Percentiles rank a stretch among this genome's conserved stretches.
Conservation (phyloP, 2,888 invertebrate genomes). For the Nephrocerus scutellatus region DNA sequence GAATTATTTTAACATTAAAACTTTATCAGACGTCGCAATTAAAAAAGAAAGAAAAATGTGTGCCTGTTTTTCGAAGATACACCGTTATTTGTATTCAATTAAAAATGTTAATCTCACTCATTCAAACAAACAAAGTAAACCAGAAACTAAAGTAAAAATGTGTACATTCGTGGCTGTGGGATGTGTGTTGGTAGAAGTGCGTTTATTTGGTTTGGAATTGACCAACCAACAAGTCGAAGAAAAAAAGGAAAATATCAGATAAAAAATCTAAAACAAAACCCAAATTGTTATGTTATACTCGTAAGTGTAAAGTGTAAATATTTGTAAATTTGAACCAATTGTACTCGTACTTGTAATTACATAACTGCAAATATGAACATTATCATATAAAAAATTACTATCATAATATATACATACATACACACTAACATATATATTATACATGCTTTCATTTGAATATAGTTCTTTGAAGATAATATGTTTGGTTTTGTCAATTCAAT, state of each 20-base stretch:
- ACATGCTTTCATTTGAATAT: conserved; percentile 44
- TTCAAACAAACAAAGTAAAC: conserved; percentile 3
- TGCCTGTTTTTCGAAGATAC: too few relatives aligned
- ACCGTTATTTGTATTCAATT: too few relatives aligned
- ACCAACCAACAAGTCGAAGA: too few relatives aligned
- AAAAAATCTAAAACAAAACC: conserved; percentile 17
- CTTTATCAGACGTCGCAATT: too few relatives aligned
- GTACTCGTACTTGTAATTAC: conserved; percentile 18
- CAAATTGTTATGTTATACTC: conserved; percentile 17
- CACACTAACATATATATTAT: too few relatives aligned
- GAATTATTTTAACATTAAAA: too few relatives aligned
- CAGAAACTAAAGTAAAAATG: neutral
- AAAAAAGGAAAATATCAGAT: conserved; percentile 1
- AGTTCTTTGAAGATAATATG: conserved; percentile 44
- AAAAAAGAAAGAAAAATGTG: too few relatives aligned
- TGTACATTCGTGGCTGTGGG: conserved; percentile 10
- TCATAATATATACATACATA: conserved; percentile 16
- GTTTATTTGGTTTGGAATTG: neutral
- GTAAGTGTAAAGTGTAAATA: conserved; percentile 20
- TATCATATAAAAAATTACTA: conserved; percentile 3
- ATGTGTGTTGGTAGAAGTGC: neutral
- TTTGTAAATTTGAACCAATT: conserved; percentile 22
- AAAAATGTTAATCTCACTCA: too few relatives aligned
- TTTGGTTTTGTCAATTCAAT: too few relatives aligned
- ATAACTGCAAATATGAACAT: neutral